Base-by-base conservation (phyloP, 1,140 invertebrate genomes). In the Drosophila parabipectinata region DNA sequence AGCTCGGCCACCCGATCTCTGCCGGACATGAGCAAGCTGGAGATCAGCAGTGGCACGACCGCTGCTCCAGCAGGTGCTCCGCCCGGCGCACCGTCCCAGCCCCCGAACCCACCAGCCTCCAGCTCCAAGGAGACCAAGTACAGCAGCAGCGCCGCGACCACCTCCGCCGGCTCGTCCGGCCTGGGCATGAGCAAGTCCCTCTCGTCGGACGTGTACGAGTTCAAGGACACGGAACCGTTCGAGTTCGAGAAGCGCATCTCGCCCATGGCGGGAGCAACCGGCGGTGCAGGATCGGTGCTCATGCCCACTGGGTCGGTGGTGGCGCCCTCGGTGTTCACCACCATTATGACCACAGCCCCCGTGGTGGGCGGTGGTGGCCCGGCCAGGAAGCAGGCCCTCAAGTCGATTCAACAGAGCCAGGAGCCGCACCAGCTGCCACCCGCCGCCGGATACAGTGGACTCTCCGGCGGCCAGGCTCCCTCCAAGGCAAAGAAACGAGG, bases 141-240 rank as follows among this genome's bases (percentile, higher is more conserved):
- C 39, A 75, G 81, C 45, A 64, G 18, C 21, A 93, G 94, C 5
- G 95, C 95, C 28, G 37, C 14, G 26, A 54, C 8, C 14, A 18
- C 14, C 18, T 26, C 47, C 47, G 26, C 45, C 30, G 21, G 72
- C 9, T 44, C n/a, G 34, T 9, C 32, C 32, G 4, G 74, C 39
- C 14, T 59, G 1, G 44, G 30, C 34, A 76, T 68, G 44, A 15
- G 45, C 21, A 89, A 90, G 50, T 39, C 79, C 5, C 69, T 77
- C 2, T 84, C 90, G 24, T 88, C 90, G 76, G 96, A 87, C 52
- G 72, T 87, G 12, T 97, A 97, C 77, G 96, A 97, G 91, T 97
- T 97, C 80, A 97, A 97, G 92, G 96, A 97, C 92, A 96, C 96
- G 0, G 96, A 97, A 92, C 96, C 96, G 0, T 97, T 97, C 81